These are phyloP conservation scores for Archilochus colubris DNA, from an alignment of 2,113 vertebrate genomes.

Conservation along the genomic window DNA sequence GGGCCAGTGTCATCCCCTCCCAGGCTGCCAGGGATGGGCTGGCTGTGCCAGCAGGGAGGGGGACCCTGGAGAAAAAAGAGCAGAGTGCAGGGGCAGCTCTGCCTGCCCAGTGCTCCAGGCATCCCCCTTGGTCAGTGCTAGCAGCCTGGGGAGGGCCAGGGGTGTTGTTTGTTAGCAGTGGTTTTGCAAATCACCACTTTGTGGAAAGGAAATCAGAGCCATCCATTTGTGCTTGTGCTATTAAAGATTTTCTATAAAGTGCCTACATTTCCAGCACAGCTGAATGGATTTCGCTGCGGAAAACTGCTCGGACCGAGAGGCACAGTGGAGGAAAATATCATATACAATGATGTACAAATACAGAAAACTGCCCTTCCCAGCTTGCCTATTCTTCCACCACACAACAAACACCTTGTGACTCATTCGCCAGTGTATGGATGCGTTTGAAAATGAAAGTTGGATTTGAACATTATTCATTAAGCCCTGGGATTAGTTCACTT, in stretches of 20 bases:
- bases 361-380: conserved; percentile 62
- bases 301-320: conserved; percentile 70
- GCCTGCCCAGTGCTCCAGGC: neutral
- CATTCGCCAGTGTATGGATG: neutral
- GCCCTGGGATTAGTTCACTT: neutral
- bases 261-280: conserved; percentile 73
- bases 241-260: conserved; percentile 85
- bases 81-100: no score
- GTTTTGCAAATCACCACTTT: conserved; percentile 73
- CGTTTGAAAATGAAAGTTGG: conserved; percentile 1
- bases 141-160: neutral
- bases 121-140: neutral
- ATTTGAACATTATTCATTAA: conserved; percentile 14
- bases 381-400: conserved; percentile 49
- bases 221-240: conserved; percentile 75
- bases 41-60: neutral
- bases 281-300: conserved; percentile 80
- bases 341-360: conserved; percentile 76
- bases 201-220: conserved; percentile 77
- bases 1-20: rapidly evolving
- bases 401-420: conserved; percentile 49
- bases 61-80: no score
- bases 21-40: rapidly evolving
- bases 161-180: conserved; percentile 65
- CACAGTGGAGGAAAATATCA: conserved; percentile 77